phyloP scores from a whole-genome alignment of 2,113 vertebrate species.

The Onychorhynchus coronatus region DNA sequence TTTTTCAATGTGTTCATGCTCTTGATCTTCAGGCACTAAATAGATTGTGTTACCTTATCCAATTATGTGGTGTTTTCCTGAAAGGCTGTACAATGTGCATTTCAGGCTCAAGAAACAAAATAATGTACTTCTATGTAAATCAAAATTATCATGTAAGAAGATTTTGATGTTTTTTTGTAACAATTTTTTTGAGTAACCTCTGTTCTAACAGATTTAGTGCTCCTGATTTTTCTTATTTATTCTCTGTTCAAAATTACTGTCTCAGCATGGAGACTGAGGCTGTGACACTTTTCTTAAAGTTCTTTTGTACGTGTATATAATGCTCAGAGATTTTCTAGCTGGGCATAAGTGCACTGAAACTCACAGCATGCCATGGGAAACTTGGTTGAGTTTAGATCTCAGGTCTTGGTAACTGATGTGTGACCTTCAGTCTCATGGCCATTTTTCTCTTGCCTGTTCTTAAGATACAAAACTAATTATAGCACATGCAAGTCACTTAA shows the following conservation, averaged over 20 bases:
- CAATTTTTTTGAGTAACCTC: neutral
- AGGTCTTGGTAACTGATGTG: neutral
- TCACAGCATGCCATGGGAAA: conserved; percentile 6
- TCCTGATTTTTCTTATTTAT: neutral
- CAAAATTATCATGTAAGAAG: neutral
- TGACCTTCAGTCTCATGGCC: conserved; percentile 17
- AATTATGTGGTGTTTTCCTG: neutral
- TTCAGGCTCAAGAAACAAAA: neutral
- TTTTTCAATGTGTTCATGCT: neutral
- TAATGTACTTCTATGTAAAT: neutral
- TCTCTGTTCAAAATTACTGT: neutral
- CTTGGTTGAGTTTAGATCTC: neutral
- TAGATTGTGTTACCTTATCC: neutral
- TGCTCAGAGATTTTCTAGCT: neutral
- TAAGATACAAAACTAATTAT: conserved; percentile 42
- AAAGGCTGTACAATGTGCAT: neutral
- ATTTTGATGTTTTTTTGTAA: neutral
- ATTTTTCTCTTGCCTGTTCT: conserved; percentile 13
- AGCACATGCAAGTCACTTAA: neutral
- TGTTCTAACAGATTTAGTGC: neutral
- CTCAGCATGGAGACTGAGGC: neutral
- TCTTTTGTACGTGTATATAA: neutral
- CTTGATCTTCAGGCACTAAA: neutral
- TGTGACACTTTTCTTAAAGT: neutral
- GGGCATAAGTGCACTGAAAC: neutral